Conservation (phyloP, 2,888 invertebrate species). For the Acrobasis repandana region DNA sequence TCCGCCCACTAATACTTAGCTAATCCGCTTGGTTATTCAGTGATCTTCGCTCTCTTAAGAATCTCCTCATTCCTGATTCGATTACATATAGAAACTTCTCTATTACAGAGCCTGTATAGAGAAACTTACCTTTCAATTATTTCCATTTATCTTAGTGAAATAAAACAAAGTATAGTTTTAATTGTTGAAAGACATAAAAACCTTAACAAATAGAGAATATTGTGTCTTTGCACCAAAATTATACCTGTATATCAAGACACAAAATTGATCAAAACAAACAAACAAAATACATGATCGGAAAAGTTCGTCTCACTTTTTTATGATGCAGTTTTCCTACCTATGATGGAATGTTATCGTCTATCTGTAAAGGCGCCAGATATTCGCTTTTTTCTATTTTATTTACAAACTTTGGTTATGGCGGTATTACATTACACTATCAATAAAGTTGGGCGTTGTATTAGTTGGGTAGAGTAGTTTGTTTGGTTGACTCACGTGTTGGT, state of each 20-base stretch:
- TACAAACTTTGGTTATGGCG: constrained; percentile 70
- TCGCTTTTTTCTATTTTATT: constrained; percentile 73
- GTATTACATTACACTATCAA: constrained; percentile 59
- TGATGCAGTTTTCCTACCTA: constrained; percentile 79
- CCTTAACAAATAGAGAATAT: too few species aligned
- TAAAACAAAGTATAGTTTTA: too few species aligned
- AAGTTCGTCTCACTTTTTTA: constrained; percentile 74
- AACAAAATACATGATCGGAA: constrained; percentile 48
- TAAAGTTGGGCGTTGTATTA: constrained; percentile 39
- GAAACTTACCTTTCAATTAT: too few species aligned
- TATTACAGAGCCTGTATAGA: too few species aligned
- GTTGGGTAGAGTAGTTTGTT: not conserved
- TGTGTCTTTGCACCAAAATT: too few species aligned
- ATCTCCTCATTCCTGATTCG: too few species aligned
- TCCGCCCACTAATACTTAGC: too few species aligned
- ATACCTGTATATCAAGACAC: not conserved
- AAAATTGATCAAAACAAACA: constrained; percentile 59
- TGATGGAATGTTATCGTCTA: constrained; percentile 75
- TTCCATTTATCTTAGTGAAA: too few species aligned
- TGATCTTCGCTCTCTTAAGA: too few species aligned
- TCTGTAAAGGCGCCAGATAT: constrained; percentile 50
- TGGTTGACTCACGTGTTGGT: not conserved
- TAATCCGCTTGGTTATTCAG: too few species aligned
- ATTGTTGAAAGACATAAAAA: too few species aligned
- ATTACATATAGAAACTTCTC: too few species aligned